Conservation (phyloP, 2,888 invertebrate genomes). For the Pseudanteris insignis region DNA sequence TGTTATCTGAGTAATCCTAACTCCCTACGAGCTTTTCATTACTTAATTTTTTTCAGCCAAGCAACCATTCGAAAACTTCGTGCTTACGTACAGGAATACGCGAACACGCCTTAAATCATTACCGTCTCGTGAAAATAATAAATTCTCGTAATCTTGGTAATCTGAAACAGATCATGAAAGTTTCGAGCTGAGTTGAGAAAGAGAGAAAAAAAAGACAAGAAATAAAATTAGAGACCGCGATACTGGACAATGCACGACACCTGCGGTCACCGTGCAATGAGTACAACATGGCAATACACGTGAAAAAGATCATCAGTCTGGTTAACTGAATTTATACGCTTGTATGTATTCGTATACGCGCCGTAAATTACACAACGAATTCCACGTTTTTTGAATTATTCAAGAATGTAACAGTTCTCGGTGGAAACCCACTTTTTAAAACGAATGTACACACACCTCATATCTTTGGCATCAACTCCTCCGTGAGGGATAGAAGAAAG, state of each 20-base stretch:
- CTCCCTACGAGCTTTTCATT: too few relatives aligned
- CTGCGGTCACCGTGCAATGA: conserved; percentile 52
- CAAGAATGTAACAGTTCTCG: conserved; percentile 32
- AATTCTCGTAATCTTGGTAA: conserved; percentile 48
- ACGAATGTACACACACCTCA: conserved; percentile 6
- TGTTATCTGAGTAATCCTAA: too few relatives aligned
- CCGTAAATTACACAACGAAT: conserved; percentile 25
- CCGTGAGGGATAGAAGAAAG: too few relatives aligned
- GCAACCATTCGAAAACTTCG: too few relatives aligned
- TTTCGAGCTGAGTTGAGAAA: conserved; percentile 49
- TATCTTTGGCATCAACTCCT: conserved; percentile 2
- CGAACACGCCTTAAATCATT: conserved; percentile 32
- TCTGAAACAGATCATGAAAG: conserved; percentile 54
- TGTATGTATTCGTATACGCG: conserved; percentile 31
- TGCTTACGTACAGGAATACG: conserved; percentile 17
- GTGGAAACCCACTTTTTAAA: conserved; percentile 12
- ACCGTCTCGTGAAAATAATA: conserved; percentile 37
- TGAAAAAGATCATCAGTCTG: conserved; percentile 36
- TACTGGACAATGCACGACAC: conserved; percentile 62
- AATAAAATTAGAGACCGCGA: conserved; percentile 61
- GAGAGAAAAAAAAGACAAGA: conserved; percentile 54
- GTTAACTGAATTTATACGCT: conserved; percentile 33
- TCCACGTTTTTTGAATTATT: conserved; percentile 34
- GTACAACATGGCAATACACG: conserved; percentile 35
- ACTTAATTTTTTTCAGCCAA: too few relatives aligned